Percentiles rank a stretch among this genome's conserved stretches.
Conservation (phyloP, 2,113 vertebrate species). For the Myotis lucifugus region DNA sequence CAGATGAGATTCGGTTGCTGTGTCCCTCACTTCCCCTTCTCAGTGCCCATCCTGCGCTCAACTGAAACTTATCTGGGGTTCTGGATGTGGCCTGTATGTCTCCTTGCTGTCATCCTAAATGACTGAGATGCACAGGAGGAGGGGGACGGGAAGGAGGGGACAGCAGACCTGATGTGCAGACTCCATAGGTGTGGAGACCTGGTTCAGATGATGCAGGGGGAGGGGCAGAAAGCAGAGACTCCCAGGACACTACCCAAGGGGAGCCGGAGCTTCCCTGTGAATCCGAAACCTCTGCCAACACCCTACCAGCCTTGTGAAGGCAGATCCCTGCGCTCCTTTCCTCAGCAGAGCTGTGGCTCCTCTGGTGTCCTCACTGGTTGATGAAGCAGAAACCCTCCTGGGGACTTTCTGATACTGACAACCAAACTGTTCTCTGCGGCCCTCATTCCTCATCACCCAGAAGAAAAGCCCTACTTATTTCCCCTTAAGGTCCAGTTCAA, state of each 20-base stretch:
- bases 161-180: not conserved
- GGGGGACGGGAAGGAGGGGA: not conserved
- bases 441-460: not conserved
- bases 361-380: not conserved
- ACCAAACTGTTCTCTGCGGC: not conserved
- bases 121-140: not conserved
- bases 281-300: accelerated
- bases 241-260: accelerated
- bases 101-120: not conserved
- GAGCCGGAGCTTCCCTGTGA: not conserved
- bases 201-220: accelerated
- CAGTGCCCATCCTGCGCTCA: not conserved
- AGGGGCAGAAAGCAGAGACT: not conserved
- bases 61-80: not conserved
- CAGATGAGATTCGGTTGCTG: accelerated
- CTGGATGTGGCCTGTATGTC: not conserved
- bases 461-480: no score
- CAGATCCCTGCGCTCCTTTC: not conserved
- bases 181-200: not conserved
- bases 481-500: not conserved
- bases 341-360: not conserved
- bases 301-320: accelerated
- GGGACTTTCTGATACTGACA: not conserved
- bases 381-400: not conserved
- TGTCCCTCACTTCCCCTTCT: not conserved